Conservation (phyloP, 2,113 vertebrate species). For the Mesitornis unicolor region DNA sequence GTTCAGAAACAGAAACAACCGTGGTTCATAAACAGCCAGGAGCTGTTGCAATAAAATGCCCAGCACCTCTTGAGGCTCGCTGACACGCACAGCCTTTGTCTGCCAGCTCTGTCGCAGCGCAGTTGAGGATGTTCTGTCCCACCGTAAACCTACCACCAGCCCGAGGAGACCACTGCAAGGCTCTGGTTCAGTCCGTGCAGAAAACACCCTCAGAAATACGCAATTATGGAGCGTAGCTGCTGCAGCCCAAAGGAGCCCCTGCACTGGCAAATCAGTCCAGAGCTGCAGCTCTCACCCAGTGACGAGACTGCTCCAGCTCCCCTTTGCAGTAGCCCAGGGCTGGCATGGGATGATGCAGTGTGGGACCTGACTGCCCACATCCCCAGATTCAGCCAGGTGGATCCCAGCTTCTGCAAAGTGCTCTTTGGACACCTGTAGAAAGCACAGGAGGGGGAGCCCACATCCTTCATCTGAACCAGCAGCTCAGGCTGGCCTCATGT, state of each 20-base stretch:
- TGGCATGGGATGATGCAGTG: rapidly evolving
- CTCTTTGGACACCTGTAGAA: not conserved
- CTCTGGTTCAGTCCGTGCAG: not conserved
- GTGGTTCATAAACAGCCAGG: no score
- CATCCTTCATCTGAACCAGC: not conserved
- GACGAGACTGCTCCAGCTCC: not conserved
- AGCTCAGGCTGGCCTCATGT: not conserved
- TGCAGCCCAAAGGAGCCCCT: rapidly evolving
- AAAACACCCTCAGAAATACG: not conserved
- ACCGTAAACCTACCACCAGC: not conserved
- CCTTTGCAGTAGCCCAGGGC: not conserved
- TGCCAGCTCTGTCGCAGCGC: not conserved
- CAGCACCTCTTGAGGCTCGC: rapidly evolving
- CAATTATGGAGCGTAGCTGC: rapidly evolving
- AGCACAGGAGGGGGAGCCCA: not conserved
- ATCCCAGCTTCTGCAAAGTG: not conserved
- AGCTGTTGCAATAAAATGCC: rapidly evolving
- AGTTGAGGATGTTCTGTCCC: not conserved
- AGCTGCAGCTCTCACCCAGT: not conserved
- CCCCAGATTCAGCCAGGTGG: not conserved
- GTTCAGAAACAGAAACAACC: slow-evolving; percentile 36
- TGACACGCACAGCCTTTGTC: not conserved
- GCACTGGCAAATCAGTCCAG: rapidly evolving
- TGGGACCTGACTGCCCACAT: rapidly evolving
- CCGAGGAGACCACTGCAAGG: not conserved